A percentile compares a stretch with the other conserved stretches of the same genome.
Conservation (phyloP, 2,888 invertebrate species). For the Dorcus parallelipipedus region DNA sequence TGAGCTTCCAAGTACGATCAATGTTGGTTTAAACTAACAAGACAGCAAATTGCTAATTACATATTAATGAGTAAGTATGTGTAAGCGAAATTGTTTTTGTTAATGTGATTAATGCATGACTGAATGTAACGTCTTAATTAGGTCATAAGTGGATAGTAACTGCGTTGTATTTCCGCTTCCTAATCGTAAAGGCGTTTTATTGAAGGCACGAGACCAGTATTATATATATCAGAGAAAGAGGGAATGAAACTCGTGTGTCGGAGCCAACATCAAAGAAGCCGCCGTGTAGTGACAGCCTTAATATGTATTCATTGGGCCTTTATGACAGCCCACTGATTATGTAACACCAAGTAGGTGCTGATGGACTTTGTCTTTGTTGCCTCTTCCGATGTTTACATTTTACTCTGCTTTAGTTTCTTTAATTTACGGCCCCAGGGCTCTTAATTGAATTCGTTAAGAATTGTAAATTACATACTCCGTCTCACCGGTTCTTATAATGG, state of each 20-base stretch:
- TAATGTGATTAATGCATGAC: too few relatives aligned
- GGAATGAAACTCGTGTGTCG: conserved; percentile 31
- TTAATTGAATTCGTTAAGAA: conserved; percentile 28
- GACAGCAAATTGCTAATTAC: too few relatives aligned
- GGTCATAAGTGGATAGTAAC: background rate
- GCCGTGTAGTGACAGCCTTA: conserved; percentile 34
- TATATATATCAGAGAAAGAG: conserved; percentile 25
- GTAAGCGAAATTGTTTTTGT: too few relatives aligned
- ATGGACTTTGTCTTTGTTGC: conserved; percentile 30
- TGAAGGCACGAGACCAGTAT: conserved; percentile 5
- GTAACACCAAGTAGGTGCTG: conserved; percentile 36
- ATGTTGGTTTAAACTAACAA: too few relatives aligned
- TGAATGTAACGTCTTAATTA: too few relatives aligned
- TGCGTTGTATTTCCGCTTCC: conserved; percentile 16
- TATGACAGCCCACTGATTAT: conserved; percentile 39
- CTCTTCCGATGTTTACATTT: conserved; percentile 27
- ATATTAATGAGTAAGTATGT: too few relatives aligned
- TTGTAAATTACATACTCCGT: conserved; percentile 23
- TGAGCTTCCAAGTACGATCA: too few relatives aligned
- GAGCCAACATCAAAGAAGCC: conserved; percentile 32
- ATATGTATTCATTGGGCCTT: conserved; percentile 38
- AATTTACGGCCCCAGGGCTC: conserved; percentile 26
- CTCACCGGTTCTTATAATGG: background rate
- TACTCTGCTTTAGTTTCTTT: conserved; percentile 26
- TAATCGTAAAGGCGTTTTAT: conserved; percentile 8